Percentiles rank a stretch among this genome's conserved stretches.
Conservation (phyloP, 2,113 vertebrate species). For the Sphaerodactylus townsendi region DNA sequence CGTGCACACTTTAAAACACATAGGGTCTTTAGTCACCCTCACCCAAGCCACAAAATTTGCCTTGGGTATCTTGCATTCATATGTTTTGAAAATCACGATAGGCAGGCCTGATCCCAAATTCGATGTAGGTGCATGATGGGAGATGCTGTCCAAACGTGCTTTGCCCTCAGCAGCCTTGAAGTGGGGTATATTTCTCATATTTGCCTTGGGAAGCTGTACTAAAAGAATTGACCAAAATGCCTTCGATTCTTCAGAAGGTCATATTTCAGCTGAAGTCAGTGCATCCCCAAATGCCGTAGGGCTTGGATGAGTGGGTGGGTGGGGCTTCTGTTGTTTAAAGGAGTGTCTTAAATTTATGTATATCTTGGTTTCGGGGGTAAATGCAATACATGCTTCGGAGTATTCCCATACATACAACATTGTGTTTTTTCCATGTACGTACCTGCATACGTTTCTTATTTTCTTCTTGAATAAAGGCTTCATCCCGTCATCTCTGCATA, state of each 20-base stretch:
- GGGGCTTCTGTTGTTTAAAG: not conserved
- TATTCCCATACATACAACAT: not conserved
- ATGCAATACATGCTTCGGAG: not conserved
- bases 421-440: not conserved
- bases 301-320: not conserved
- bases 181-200: not conserved
- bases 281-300: not conserved
- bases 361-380: conserved; percentile 3
- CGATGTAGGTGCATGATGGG: not conserved
- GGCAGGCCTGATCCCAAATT: not conserved
- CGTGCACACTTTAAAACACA: not conserved
- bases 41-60: not conserved
- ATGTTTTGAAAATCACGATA: not conserved
- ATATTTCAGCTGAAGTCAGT: not conserved
- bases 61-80: not conserved
- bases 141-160: not conserved
- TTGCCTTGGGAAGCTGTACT: not conserved
- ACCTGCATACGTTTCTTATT: not conserved
- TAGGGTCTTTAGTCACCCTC: conserved; percentile 4
- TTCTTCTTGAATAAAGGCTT: not conserved
- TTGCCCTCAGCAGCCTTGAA: not conserved
- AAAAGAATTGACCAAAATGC: not conserved
- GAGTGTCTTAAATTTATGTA: not conserved
- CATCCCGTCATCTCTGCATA: conserved; percentile 14
- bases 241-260: not conserved